Percentiles rank a stretch among this genome's conserved stretches.
phyloP scores from a whole-genome alignment of 2,113 vertebrate genomes.

The Cyanoramphus novaezelandiae region DNA sequence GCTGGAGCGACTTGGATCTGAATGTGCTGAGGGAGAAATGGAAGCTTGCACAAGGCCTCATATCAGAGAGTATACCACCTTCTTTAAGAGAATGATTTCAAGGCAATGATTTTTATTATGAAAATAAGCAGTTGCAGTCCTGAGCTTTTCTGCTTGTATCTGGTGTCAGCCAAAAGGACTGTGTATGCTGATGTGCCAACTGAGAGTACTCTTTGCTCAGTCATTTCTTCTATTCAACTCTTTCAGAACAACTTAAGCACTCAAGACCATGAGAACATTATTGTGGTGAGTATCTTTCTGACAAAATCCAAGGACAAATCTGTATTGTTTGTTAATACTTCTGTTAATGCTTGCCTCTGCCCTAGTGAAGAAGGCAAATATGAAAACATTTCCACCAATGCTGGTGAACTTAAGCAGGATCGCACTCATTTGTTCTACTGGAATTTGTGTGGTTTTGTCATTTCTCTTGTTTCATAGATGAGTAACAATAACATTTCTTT shows the following conservation, averaged over 20 bases:
- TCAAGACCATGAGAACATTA: slow-evolving; percentile 99
- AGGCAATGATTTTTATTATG: not conserved
- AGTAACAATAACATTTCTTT: not conserved
- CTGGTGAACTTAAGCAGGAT: not conserved
- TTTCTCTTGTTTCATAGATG: not conserved
- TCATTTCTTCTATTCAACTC: not conserved
- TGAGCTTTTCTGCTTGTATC: not conserved
- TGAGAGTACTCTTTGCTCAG: not conserved
- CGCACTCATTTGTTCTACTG: not conserved
- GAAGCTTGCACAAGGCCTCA: not conserved
- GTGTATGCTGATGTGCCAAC: not conserved
- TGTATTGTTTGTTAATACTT: not conserved
- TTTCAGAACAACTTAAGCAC: slow-evolving; percentile 93
- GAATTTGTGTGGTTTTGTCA: not conserved
- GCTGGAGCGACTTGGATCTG: not conserved
- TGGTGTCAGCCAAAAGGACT: not conserved
- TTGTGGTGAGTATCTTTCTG: slow-evolving; percentile 86
- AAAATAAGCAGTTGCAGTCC: not conserved
- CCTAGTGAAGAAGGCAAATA: not conserved
- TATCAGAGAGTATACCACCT: not conserved
- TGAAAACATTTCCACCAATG: not conserved
- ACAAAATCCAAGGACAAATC: not conserved
- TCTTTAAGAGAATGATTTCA: not conserved
- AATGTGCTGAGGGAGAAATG: not conserved
- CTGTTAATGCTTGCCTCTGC: not conserved